Conservation (phyloP, 2,888 invertebrate genomes). For the Chirona hameri region DNA sequence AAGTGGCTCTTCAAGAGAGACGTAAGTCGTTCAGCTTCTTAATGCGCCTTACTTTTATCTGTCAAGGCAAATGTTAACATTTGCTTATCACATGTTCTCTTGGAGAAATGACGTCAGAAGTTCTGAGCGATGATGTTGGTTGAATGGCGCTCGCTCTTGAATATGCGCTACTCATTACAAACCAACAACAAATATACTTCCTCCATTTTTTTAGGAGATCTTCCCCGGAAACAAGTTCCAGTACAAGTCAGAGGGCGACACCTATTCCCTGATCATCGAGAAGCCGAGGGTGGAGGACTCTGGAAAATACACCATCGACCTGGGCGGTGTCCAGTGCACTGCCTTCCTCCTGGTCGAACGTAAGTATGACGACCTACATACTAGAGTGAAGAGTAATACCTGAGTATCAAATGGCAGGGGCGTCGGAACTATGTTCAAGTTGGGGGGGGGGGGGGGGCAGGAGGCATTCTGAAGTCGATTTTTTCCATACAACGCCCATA, state of each 20-base stretch:
- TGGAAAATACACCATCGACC: constrained; percentile 94
- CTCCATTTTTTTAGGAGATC: constrained; percentile 64
- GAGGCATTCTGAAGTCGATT: too few species aligned
- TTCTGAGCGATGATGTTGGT: too few species aligned
- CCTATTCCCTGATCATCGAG: constrained; percentile 82
- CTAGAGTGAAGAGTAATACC: too few species aligned
- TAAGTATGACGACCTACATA: constrained; percentile 44
- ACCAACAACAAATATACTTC: too few species aligned
- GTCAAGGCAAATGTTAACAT: background rate
- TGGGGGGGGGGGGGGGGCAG: too few species aligned
- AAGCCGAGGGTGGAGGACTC: constrained; percentile 93
- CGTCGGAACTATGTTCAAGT: too few species aligned
- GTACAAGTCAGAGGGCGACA: constrained; percentile 86
- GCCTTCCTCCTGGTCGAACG: constrained; percentile 92
- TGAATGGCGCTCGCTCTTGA: too few species aligned
- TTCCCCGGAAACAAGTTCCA: constrained; percentile 96
- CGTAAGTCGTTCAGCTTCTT: constrained; percentile 58
- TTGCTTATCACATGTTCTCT: too few species aligned
- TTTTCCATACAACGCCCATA: too few species aligned
- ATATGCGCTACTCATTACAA: too few species aligned
- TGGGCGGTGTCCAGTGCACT: constrained; percentile 80
- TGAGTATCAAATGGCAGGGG: too few species aligned
- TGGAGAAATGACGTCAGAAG: too few species aligned
- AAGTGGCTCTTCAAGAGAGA: constrained; percentile 90
- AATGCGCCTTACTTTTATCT: background rate